A percentile compares a stretch with the other conserved stretches of the same genome.
Conservation (phyloP, 2,113 vertebrate species). For the Felis chaus region DNA sequence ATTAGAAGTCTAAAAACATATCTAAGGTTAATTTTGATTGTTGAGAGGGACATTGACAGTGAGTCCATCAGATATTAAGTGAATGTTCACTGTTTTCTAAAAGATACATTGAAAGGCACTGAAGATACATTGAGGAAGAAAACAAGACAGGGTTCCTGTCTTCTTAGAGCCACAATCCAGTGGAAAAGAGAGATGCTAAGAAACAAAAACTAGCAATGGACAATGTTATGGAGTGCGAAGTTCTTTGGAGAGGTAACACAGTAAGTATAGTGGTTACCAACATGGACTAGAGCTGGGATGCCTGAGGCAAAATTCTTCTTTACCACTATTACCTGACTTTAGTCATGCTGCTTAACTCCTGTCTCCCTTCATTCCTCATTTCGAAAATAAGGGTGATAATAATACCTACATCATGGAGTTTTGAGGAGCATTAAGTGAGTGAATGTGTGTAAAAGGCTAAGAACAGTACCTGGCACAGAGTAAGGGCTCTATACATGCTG, state of each 20-base stretch:
- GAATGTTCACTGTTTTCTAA: background rate
- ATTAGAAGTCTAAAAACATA: background rate
- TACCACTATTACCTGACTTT: background rate
- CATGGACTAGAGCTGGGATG: background rate
- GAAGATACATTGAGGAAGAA: background rate
- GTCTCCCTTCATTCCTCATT: background rate
- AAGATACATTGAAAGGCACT: background rate
- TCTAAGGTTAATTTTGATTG: background rate
- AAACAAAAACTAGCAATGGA: background rate
- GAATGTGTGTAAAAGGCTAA: background rate
- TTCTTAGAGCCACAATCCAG: background rate
- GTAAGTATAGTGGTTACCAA: background rate
- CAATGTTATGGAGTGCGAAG: background rate
- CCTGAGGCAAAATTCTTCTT: background rate
- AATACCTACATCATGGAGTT: background rate
- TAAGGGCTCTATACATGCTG: background rate
- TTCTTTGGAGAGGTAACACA: background rate
- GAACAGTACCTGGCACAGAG: background rate
- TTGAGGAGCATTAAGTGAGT: background rate
- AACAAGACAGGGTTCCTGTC: background rate
- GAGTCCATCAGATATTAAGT: background rate
- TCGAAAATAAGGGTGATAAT: background rate
- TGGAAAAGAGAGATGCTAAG: background rate
- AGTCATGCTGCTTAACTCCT: background rate
- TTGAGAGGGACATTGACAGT: background rate